Percentiles rank a stretch among this genome's conserved stretches.
These are phyloP conservation scores for Drymodes brunneopygia DNA, from an alignment of 2,113 vertebrate species.

Conservation along the genomic window DNA sequence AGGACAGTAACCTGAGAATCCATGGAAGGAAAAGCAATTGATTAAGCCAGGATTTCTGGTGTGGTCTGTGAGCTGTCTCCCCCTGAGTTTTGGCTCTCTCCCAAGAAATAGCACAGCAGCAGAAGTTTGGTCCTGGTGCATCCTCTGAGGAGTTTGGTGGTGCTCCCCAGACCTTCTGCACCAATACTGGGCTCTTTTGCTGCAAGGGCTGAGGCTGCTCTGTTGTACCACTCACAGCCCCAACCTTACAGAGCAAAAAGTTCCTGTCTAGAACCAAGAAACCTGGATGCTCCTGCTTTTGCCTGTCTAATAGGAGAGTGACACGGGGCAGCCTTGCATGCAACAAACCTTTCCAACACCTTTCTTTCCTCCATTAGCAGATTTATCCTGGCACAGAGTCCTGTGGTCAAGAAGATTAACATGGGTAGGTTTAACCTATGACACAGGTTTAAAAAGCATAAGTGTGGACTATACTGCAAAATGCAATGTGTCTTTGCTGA, in stretches of 20 bases:
- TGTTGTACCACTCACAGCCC: accelerated
- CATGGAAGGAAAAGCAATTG: background rate
- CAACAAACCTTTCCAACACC: background rate
- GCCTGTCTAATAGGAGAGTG: background rate
- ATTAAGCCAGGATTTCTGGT: background rate
- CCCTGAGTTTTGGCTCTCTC: background rate
- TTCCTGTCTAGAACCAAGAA: background rate
- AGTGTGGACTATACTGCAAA: background rate
- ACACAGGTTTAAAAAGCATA: background rate
- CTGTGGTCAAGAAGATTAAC: background rate
- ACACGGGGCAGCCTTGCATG: background rate
- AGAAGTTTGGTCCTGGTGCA: background rate
- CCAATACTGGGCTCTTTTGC: accelerated
- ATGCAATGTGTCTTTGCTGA: background rate
- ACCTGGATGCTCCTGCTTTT: background rate
- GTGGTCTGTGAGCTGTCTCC: background rate
- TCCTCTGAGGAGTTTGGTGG: too few relatives aligned
- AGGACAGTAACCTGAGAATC: background rate
- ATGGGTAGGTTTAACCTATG: background rate
- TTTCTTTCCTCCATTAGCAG: background rate
- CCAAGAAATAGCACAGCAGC: background rate
- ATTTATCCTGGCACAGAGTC: background rate
- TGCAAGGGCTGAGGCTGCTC: background rate
- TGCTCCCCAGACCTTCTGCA: background rate
- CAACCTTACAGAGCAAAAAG: background rate